Conservation (phyloP, 1,140 invertebrate genomes). For the Drosophila watanabei region DNA sequence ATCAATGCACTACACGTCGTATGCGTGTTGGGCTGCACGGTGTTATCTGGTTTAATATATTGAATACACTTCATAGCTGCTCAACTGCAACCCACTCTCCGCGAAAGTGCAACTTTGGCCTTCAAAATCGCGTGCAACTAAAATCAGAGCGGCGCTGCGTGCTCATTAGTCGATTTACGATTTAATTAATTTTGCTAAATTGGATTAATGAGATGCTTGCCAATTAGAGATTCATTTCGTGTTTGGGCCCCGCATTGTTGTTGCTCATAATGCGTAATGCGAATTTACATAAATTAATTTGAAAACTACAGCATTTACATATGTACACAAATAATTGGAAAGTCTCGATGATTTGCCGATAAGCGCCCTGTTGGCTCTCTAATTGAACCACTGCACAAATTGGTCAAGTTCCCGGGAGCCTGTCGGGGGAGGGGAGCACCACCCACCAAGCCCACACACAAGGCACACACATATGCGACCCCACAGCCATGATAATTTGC, state of each 20-base stretch:
- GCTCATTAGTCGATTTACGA: constrained; percentile 80
- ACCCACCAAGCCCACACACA: constrained; percentile 6
- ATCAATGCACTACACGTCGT: constrained; percentile 59
- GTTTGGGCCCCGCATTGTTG: constrained; percentile 28
- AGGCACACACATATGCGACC: constrained; percentile 12
- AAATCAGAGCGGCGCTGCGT: constrained; percentile 54
- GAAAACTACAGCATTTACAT: constrained; percentile 60
- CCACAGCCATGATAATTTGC: constrained; percentile 32
- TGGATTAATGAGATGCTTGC: constrained; percentile 81
- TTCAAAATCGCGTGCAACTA: constrained; percentile 39
- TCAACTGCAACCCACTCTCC: constrained; percentile 1
- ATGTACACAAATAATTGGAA: constrained; percentile 71
- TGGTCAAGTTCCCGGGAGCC: constrained; percentile 22
- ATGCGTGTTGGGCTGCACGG: constrained; percentile 50
- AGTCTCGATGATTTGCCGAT: constrained; percentile 65
- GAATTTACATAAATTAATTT: constrained; percentile 81
- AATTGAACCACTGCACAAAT: constrained; percentile 59
- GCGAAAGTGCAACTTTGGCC: constrained; percentile 9
- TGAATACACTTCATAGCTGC: constrained; percentile 59
- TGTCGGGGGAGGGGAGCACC: background rate
- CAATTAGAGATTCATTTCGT: constrained; percentile 66
- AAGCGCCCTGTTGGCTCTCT: constrained; percentile 35
- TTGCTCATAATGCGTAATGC: constrained; percentile 54
- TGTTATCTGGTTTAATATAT: constrained; percentile 58
- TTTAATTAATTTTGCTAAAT: constrained; percentile 81